These are phyloP conservation scores for Macrosoma leucophasiata DNA, from an alignment of 2,888 invertebrate species.

Conservation along the genomic window DNA sequence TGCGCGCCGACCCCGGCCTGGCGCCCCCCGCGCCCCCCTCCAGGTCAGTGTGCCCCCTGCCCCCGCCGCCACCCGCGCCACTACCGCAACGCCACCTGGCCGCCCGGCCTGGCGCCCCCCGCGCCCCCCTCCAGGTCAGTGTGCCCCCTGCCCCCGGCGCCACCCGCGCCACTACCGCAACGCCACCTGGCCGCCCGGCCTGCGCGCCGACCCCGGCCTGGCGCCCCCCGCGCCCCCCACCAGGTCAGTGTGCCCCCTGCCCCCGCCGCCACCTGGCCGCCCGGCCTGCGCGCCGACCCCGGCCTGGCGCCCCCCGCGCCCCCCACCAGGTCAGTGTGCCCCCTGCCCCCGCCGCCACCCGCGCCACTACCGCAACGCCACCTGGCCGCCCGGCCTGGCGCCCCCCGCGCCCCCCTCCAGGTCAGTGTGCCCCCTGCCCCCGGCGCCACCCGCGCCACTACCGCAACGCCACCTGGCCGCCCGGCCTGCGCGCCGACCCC, in stretches of 20 bases:
- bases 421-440: constrained; percentile 28
- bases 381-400: constrained; percentile 68
- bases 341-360: constrained; percentile 42
- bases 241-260: too few species aligned
- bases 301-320: constrained; percentile 61
- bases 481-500: constrained; percentile 43
- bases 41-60: too few species aligned
- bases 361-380: constrained; percentile 34
- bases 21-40: constrained; percentile 74
- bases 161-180: constrained; percentile 41
- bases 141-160: constrained; percentile 50
- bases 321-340: constrained; percentile 77
- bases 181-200: constrained; percentile 72
- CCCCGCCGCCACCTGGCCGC: constrained; percentile 49
- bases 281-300: constrained; percentile 77
- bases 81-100: constrained; percentile 32
- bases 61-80: constrained; percentile 41
- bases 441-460: constrained; percentile 51
- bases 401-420: constrained; percentile 72
- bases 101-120: constrained; percentile 81
- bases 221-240: constrained; percentile 41
- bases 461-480: constrained; percentile 7
- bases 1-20: constrained; percentile 72
- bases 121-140: constrained; percentile 77
- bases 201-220: constrained; percentile 67